Evolutionary conservation across 2,888 invertebrate genomes (phyloP), one percentile per base, ranked within the genome.

Genomic region (Eupithecia exiguata): DNA sequence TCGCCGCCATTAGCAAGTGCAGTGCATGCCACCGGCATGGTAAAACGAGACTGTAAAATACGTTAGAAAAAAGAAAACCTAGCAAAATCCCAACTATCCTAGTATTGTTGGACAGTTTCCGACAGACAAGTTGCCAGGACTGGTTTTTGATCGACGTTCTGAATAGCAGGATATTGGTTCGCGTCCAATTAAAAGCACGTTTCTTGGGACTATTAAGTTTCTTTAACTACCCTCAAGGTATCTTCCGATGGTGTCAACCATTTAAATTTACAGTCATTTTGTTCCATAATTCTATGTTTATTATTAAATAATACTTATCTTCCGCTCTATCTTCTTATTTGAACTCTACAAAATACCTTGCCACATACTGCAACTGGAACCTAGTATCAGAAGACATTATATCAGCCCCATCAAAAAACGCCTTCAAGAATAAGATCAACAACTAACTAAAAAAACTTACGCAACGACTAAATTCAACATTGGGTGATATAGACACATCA

Each of bases 1-100:
- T 63, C 18, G 53, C 69, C 30, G 62, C 69, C 67, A 72, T 72
- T 75, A 75, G 62, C 63, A 9, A 66, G 58, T 43, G 25, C 21
- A 63, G 49, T 40, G 63, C 30, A 16, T 69, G 69, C 75, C 69
- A 69, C 61, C 61, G 63, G 62, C 67, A 21, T 9, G 61, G 61
- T 21, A 70, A 67, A 68, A 65, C 53, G 53, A 40, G 66, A 36
- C 66, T 9, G 25, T 25, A 43, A 67, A 71, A 71, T 62, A 63
- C 30, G 40, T 36, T 65, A 38, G 38, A 38, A 65, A 65, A 65
- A 38, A 18, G n/a, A 65, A 38, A 40, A n/a, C n/a, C 65, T 21
- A 38, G 65, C 40, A 53, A 53, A 53, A 21, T 53, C 49, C 49
- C 1, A 53, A 53, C 36, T 38, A 38, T 36, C 18, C 30, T 18